Base-by-base conservation (phyloP, 2,888 invertebrate species). In the Hedya salicella region DNA sequence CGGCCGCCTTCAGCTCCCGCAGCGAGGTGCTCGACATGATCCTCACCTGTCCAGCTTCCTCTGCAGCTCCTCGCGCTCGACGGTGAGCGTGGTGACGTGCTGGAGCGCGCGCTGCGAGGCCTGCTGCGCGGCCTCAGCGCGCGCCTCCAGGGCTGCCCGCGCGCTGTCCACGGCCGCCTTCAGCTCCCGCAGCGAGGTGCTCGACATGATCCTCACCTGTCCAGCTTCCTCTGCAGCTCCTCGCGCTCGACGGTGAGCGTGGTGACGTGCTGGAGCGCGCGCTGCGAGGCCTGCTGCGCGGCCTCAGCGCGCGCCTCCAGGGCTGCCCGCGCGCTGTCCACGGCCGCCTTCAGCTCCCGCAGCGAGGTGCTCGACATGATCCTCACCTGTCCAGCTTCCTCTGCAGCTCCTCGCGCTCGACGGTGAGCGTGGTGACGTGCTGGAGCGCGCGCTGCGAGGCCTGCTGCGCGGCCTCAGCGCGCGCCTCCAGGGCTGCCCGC, bases 371-470 rank as follows among this genome's bases (percentile, higher is more conserved):
- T 6, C 25, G 25, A 25, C 8, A 8, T 2, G 6, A 2, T 66
- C 39, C 54, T 68, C 63, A 6, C 66, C 54, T 32, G 63, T 69
- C 65, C 39, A 92, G 81, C 49, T 82, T 82, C 73, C 77, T 75
- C 82, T 92, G 91, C 76, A 92, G 75, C 66, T 84, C 89, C 81
- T 92, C 89, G 44, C 92, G 54, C 39, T 88, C 81, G 1, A 92
- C 92, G 0, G 92, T 92, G 71, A 92, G 83, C 70, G 81, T 76
- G 49, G 92, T 92, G 78, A 92, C 88, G 36, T 67, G 69, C n/a
- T 83, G 79, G 69, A 91, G 79, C 48, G 88, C 86, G 8, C 80
- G 68, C 70, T 72, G 75, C 48, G 75, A 64, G 48, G 85, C 78
- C 3, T 61, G 70, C n/a, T 78, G 80, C n/a, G 77, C 80, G 54